phyloP scores from a whole-genome alignment of 2,888 invertebrate genomes.

The Leptodirus hochenwartii region DNA sequence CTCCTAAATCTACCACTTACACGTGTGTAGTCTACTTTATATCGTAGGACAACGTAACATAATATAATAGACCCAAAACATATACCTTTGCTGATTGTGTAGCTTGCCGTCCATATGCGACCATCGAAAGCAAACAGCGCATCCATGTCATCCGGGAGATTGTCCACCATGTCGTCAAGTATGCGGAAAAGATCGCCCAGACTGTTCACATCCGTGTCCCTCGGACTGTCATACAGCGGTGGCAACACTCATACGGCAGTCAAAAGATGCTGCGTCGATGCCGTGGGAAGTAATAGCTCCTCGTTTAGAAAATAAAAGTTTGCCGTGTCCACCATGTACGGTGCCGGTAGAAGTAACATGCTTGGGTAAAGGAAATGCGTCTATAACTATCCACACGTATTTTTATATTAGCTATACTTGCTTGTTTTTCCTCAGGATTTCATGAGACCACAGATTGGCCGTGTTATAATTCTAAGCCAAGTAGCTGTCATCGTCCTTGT shows the following conservation, averaged over 20 bases:
- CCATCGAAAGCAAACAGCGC: slow-evolving; percentile 51
- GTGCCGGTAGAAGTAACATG: slow-evolving; percentile 52
- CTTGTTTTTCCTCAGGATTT: slow-evolving; percentile 28
- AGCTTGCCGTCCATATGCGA: slow-evolving; percentile 68
- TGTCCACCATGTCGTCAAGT: slow-evolving; percentile 68
- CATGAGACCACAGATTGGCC: slow-evolving; percentile 51
- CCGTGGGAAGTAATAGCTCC: slow-evolving; percentile 40
- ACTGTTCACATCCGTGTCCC: slow-evolving; percentile 52
- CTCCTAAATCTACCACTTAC: no score
- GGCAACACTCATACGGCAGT: no score
- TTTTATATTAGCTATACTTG: slow-evolving; percentile 1
- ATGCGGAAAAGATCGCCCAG: slow-evolving; percentile 39
- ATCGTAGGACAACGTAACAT: no score
- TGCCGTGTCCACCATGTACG: slow-evolving; percentile 56
- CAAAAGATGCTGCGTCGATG: slow-evolving; percentile 39
- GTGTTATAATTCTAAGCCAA: slow-evolving; percentile 47
- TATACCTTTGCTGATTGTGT: no score
- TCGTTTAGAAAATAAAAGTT: slow-evolving; percentile 28
- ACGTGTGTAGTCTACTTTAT: no score
- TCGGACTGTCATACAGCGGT: slow-evolving; percentile 61
- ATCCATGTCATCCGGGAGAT: slow-evolving; percentile 65
- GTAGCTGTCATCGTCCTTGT: slow-evolving; percentile 67
- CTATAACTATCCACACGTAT: neutral
- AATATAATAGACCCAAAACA: no score
- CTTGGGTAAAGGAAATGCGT: slow-evolving; percentile 25